phyloP scores from a whole-genome alignment of 2,797 vertebrate genomes.

The Spinus pinus region DNA sequence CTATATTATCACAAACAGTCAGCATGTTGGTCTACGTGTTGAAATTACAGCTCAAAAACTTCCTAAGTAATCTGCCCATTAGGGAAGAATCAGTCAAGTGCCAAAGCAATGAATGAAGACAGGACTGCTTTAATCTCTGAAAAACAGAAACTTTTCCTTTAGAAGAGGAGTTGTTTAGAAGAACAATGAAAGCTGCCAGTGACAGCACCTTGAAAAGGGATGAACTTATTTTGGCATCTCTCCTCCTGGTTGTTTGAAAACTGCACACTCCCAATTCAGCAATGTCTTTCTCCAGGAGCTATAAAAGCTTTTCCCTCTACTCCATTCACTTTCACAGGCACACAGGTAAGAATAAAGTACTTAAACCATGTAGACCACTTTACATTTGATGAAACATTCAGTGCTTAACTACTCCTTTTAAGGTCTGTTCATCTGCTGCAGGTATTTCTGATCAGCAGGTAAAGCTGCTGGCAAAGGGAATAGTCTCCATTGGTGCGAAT shows the following conservation, averaged over 20 bases:
- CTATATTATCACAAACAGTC: not conserved
- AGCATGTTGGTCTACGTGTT: not conserved
- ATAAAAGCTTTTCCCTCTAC: slow-evolving; percentile 36
- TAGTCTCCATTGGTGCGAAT: not conserved
- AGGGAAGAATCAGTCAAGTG: slow-evolving; percentile 59
- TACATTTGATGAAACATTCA: slow-evolving; percentile 32
- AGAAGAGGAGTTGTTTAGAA: slow-evolving; percentile 53
- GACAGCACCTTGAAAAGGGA: slow-evolving; percentile 55
- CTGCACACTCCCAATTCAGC: slow-evolving; percentile 1
- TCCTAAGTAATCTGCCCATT: slow-evolving; percentile 40
- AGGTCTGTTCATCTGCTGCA: not conserved
- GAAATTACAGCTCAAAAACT: slow-evolving; percentile 34
- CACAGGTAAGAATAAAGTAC: slow-evolving; percentile 38
- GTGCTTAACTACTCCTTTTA: slow-evolving; percentile 26
- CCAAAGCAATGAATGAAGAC: slow-evolving; percentile 38
- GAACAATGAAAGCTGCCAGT: slow-evolving; percentile 57
- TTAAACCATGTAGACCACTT: not conserved
- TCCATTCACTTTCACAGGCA: slow-evolving; percentile 7
- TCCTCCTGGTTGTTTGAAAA: slow-evolving; percentile 34
- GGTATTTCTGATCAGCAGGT: not conserved
- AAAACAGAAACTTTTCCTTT: slow-evolving; percentile 49
- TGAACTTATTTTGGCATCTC: slow-evolving; percentile 49
- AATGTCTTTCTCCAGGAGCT: slow-evolving; percentile 9
- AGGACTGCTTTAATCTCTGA: slow-evolving; percentile 55
- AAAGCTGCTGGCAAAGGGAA: not conserved